phyloP scores from a whole-genome alignment of 2,113 vertebrate genomes.

The Tachuris rubrigastra region DNA sequence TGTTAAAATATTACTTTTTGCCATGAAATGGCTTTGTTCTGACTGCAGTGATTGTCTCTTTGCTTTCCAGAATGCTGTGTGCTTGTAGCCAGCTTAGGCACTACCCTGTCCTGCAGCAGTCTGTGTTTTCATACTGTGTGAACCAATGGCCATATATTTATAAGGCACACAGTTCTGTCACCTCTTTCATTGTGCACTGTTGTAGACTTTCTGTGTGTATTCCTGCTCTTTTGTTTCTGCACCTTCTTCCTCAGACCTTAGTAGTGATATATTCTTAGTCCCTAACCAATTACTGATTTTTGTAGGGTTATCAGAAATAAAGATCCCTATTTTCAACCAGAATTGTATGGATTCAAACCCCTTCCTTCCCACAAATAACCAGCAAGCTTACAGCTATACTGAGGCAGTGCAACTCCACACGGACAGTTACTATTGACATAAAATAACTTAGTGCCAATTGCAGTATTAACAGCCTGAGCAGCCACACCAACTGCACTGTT shows the following conservation, averaged over 20 bases:
- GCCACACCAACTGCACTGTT: neutral
- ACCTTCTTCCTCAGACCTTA: neutral
- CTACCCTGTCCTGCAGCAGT: neutral
- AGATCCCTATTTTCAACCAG: neutral
- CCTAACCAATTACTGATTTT: neutral
- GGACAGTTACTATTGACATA: neutral
- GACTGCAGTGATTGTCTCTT: neutral
- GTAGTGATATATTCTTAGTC: neutral
- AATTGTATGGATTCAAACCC: neutral
- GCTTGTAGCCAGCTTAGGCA: neutral
- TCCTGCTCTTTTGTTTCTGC: neutral
- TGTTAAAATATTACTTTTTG: neutral
- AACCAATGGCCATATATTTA: neutral
- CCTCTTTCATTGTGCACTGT: neutral
- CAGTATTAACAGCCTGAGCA: neutral
- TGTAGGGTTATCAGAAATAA: neutral
- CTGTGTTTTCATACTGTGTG: rapidly evolving
- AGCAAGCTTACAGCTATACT: neutral
- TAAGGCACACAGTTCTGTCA: neutral
- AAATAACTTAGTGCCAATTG: neutral
- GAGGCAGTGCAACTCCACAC: neutral
- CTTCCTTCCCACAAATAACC: neutral
- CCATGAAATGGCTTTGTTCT: neutral
- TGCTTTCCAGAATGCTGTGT: neutral
- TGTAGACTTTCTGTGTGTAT: neutral